A percentile compares a stretch with the other conserved stretches of the same genome.
These are phyloP conservation scores for Dicranocentrus wangi DNA, from an alignment of 2,888 invertebrate genomes.

Conservation along the genomic window DNA sequence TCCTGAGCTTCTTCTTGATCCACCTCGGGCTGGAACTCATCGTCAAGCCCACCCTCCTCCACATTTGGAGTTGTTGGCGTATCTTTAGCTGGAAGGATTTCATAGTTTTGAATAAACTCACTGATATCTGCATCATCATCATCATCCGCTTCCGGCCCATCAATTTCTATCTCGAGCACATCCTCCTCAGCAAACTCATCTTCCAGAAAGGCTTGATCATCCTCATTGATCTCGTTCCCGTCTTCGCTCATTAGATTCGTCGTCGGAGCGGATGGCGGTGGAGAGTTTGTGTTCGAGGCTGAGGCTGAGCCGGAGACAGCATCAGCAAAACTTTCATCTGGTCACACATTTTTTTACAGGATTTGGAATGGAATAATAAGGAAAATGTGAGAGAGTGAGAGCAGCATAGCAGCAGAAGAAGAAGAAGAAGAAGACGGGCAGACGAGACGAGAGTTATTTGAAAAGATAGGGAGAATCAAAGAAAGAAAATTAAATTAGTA, in stretches of 20 bases:
- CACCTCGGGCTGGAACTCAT: slow-evolving; percentile 15
- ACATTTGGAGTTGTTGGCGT: slow-evolving; percentile 6
- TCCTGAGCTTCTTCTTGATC: slow-evolving; percentile 1
- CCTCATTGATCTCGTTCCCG: background rate
- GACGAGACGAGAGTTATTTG: slow-evolving; percentile 25
- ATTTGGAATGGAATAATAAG: background rate
- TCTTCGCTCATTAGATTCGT: background rate
- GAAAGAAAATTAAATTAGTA: background rate
- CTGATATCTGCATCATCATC: slow-evolving; percentile 45
- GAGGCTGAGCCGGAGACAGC: slow-evolving; percentile 62
- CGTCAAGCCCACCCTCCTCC: background rate
- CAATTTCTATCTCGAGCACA: slow-evolving; percentile 62
- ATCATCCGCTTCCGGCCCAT: slow-evolving; percentile 45
- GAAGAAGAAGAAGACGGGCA: slow-evolving; percentile 1
- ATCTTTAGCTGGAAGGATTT: slow-evolving; percentile 60
- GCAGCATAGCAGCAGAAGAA: background rate
- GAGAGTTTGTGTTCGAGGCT: slow-evolving; percentile 53
- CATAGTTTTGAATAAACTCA: slow-evolving; percentile 71
- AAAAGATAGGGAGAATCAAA: slow-evolving; percentile 32
- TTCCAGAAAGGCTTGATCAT: slow-evolving; percentile 19
- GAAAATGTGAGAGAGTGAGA: slow-evolving; percentile 7
- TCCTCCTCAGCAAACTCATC: slow-evolving; percentile 44
- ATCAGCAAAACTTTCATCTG: slow-evolving; percentile 68
- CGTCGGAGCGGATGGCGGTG: slow-evolving; percentile 29
- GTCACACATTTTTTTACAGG: slow-evolving; percentile 1